Base-by-base conservation (phyloP, 2,113 vertebrate genomes). In the Python bivittatus region DNA sequence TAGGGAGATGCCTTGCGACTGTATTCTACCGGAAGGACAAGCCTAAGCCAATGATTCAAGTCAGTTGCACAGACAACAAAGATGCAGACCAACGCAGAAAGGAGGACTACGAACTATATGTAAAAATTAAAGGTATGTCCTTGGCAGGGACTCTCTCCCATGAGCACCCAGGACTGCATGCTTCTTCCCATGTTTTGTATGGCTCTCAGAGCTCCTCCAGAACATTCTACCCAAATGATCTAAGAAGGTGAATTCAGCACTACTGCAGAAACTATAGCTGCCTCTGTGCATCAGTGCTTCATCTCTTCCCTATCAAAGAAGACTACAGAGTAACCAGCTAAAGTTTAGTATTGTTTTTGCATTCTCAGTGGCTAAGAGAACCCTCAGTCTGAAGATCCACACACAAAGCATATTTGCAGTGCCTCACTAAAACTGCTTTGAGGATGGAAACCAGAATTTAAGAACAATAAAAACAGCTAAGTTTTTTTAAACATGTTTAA, bases 1-100 rank as follows among this genome's bases (percentile, higher is more conserved):
- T 93, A 1, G 96, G 97, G 42, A 96, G 25, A 48, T 98, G 98
- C 94, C 91, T 95, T 8, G 98, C 98, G 5, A 95, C 83, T 0
- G 97, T 98, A 68, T 25, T 97, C 91, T 98, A 97, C 68, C 94
- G 53, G 7, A 94, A 95, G 61, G 87, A 91, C 25, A 97, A 96
- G 29, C 91, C 97, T 42, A 92, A 84, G 0, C 97, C 98, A 0
- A 15, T 68, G 2, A n/a, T 98, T 57, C 95, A 22, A 0, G 91
- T 98, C 58, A 96, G 93, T n/a, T 98, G 98, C 84, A 27, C 56
- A 0, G 1, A 6, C 3, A 84, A 92, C 92, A 61, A 86, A 6
- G 96, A 95, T 33, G 42, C 93, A 84, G 84, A 60, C 33, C 72
- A 95, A 87, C 93, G 85, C 12, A 91, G 92, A 3, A 86, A 95